Percentiles rank a stretch among this genome's conserved stretches.
Evolutionary conservation across 1,140 invertebrate genomes (phyloP).

Genomic region (Aphaenogaster rudis): DNA sequence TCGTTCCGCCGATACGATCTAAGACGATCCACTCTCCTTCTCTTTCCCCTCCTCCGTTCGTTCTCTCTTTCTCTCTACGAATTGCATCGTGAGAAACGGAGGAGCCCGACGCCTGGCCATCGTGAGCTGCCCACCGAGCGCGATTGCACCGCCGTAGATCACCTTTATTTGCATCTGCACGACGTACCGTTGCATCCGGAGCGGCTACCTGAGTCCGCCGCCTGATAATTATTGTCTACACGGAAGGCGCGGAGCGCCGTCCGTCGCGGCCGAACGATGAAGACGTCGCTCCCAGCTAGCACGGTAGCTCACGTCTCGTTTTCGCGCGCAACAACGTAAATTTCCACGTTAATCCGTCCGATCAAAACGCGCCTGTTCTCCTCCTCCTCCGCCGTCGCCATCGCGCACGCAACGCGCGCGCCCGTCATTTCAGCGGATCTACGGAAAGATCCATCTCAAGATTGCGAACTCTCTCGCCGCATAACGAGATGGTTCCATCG

Average conservation of each 20-base stretch:
- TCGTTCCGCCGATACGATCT: conserved; percentile 69
- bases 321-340: conserved; percentile 59
- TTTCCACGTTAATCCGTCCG: conserved; percentile 66
- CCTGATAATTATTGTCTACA: conserved; percentile 76
- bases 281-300: conserved; percentile 64
- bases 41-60: neutral
- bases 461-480: conserved; percentile 43
- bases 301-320: conserved; percentile 41
- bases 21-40: conserved; percentile 44
- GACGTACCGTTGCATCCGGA: conserved; percentile 73
- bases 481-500: conserved; percentile 46
- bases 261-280: conserved; percentile 54
- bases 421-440: conserved; percentile 31
- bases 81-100: conserved; percentile 61
- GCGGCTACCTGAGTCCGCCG: conserved; percentile 68
- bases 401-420: conserved; percentile 47
- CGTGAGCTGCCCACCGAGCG: conserved; percentile 72
- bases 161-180: conserved; percentile 79
- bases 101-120: conserved; percentile 63
- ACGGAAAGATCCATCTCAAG: conserved; percentile 46
- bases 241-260: conserved; percentile 37
- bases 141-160: conserved; percentile 76
- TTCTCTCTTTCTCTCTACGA: conserved; percentile 40
- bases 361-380: conserved; percentile 51
- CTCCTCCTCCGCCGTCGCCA: neutral